phyloP scores from a whole-genome alignment of 1,140 invertebrate species.

The Zaprionus gabonicus region DNA sequence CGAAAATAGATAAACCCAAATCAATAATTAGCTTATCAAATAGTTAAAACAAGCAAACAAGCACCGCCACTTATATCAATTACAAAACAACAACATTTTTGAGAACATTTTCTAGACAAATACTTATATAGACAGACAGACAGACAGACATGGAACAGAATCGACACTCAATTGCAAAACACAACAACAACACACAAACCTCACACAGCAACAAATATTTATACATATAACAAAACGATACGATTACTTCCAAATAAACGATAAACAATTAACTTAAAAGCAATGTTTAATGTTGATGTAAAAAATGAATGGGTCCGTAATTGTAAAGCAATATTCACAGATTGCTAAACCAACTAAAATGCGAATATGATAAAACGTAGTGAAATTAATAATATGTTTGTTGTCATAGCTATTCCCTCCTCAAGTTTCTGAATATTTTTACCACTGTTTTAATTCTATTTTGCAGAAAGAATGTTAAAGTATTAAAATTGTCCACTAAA shows the following conservation, averaged over 20 bases:
- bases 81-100: constrained; percentile 42
- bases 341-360: constrained; percentile 46
- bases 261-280: constrained; percentile 41
- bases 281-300: constrained; percentile 49
- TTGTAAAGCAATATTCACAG: constrained; percentile 51
- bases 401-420: constrained; percentile 22
- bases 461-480: constrained; percentile 1
- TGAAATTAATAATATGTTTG: constrained; percentile 24
- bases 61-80: constrained; percentile 79
- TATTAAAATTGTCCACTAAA: constrained; percentile 9
- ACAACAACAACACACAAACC: constrained; percentile 77
- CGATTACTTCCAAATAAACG: constrained; percentile 44
- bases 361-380: constrained; percentile 25
- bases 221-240: constrained; percentile 33
- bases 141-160: background rate
- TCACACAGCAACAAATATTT: constrained; percentile 52
- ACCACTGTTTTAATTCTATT: background rate
- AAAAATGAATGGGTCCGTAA: constrained; percentile 43
- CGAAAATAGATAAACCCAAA: constrained; percentile 18
- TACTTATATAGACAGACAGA: constrained; percentile 25
- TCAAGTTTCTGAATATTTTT: background rate
- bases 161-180: constrained; percentile 62
- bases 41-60: constrained; percentile 50
- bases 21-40: constrained; percentile 50
- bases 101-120: constrained; percentile 53